phyloP scores from a whole-genome alignment of 2,113 vertebrate species.

The Forbesichthys agassizii region DNA sequence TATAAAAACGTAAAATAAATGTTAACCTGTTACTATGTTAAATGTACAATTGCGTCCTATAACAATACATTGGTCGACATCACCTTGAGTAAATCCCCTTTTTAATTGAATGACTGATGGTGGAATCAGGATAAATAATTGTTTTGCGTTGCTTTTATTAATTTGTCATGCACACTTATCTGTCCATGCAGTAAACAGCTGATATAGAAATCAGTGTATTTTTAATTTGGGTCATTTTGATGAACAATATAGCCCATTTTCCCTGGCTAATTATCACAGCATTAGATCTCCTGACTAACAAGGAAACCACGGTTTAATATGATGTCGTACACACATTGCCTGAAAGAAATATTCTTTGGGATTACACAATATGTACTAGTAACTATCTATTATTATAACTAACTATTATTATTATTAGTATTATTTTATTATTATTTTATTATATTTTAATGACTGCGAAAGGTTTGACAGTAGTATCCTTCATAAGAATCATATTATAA shows the following conservation, averaged over 20 bases:
- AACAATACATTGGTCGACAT: not conserved
- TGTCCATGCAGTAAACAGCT: not conserved
- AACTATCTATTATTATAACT: no score
- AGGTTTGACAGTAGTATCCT: no score
- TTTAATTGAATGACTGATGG: not conserved
- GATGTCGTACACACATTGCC: not conserved
- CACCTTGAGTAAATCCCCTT: no score
- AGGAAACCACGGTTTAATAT: constrained; percentile 10
- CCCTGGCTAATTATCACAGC: constrained; percentile 16
- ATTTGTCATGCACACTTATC: not conserved
- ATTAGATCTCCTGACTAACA: constrained; percentile 26
- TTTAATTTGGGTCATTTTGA: not conserved
- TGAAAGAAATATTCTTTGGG: not conserved
- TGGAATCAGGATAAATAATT: no score
- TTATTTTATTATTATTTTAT: no score
- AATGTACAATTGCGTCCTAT: not conserved
- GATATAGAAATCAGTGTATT: not conserved
- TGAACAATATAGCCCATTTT: constrained; percentile 3
- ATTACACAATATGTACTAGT: not conserved
- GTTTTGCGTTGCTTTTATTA: not conserved
- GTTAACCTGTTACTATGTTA: not conserved
- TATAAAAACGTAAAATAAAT: not conserved
- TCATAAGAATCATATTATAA: no score
- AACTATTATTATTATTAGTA: no score
- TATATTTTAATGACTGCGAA: no score